phyloP scores from a whole-genome alignment of 2,113 vertebrate genomes.

The Xerus inauris region DNA sequence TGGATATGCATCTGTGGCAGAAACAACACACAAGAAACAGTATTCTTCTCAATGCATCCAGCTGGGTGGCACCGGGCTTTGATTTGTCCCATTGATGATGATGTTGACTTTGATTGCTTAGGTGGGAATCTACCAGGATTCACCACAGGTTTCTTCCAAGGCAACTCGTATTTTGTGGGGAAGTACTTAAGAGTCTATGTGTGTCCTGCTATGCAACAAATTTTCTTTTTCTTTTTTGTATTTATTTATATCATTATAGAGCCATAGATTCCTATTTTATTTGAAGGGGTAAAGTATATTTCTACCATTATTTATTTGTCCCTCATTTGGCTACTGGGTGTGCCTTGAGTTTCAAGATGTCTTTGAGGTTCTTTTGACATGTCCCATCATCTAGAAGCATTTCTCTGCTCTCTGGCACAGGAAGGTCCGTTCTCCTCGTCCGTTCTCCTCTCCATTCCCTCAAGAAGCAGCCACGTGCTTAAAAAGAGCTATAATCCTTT shows the following conservation, averaged over 20 bases:
- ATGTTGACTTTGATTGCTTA: not conserved
- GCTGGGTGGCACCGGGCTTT: not conserved
- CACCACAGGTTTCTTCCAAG: too few species aligned
- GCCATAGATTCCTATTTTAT: not conserved
- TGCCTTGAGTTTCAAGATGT: not conserved
- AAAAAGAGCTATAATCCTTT: too few species aligned
- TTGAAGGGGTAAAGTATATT: not conserved
- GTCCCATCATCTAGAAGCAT: not conserved
- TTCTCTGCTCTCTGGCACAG: not conserved
- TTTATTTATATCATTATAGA: not conserved
- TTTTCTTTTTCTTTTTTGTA: too few species aligned
- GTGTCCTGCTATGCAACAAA: too few species aligned
- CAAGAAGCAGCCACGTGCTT: not conserved
- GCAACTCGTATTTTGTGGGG: not conserved
- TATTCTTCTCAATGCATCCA: too few species aligned
- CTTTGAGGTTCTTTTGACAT: not conserved
- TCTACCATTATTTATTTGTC: too few species aligned
- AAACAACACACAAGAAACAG: not conserved
- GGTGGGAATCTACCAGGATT: not conserved
- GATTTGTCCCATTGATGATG: not conserved
- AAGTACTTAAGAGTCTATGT: not conserved
- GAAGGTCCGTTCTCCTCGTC: too few species aligned
- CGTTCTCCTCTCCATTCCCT: too few species aligned
- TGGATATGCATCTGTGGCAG: not conserved
- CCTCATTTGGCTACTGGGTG: not conserved